phyloP scores from a whole-genome alignment of 2,888 invertebrate species.

The Pemphredon lugubris region DNA sequence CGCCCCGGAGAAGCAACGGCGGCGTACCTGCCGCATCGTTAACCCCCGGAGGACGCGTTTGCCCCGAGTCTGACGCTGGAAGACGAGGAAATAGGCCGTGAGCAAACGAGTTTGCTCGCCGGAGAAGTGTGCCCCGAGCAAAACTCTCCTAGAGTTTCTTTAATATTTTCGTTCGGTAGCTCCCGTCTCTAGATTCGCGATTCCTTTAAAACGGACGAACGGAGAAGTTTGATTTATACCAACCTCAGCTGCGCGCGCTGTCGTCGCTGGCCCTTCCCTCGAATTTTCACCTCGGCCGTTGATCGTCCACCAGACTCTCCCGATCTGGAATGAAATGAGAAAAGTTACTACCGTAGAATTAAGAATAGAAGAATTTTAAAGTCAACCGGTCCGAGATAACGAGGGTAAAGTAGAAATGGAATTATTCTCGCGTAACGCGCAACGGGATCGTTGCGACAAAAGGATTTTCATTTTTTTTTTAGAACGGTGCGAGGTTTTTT shows the following conservation, averaged over 20 bases:
- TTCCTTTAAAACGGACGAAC: too few relatives aligned
- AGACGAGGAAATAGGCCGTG: constrained; percentile 43
- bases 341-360: too few relatives aligned
- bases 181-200: too few relatives aligned
- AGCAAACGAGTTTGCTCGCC: constrained; percentile 64
- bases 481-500: too few relatives aligned
- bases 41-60: constrained; percentile 28
- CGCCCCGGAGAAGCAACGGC: background rate
- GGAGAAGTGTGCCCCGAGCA: constrained; percentile 67
- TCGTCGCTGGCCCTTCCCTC: background rate
- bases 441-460: too few relatives aligned
- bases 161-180: constrained; percentile 19
- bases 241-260: constrained; percentile 28
- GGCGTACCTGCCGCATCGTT: background rate
- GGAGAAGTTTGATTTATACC: constrained; percentile 23
- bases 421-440: too few relatives aligned
- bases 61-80: constrained; percentile 25
- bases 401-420: too few relatives aligned
- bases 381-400: too few relatives aligned
- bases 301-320: background rate
- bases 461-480: too few relatives aligned
- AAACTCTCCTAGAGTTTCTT: constrained; percentile 65
- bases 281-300: background rate
- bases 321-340: constrained; percentile 1
- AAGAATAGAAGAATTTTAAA: too few relatives aligned